Evolutionary conservation across 2,113 vertebrate species (phyloP), one percentile per base, ranked within the genome.

Genomic region (Perognathus longimembris): DNA sequence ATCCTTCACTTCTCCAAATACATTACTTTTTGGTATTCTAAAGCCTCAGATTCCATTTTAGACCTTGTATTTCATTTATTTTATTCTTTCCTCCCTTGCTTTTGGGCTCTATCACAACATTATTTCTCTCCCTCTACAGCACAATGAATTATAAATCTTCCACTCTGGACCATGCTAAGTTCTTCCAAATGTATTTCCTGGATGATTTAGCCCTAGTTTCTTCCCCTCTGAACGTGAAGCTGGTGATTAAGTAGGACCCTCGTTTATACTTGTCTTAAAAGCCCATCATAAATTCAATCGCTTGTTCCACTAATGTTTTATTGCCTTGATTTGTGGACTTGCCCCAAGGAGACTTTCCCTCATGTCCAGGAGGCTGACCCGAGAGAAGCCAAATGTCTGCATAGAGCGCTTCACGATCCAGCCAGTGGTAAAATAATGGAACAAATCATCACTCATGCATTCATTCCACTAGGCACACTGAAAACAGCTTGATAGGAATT

Each of bases 101-200:
- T 54, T 96, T 92, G 92, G 95, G 83, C 83, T 89, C 96, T 95
- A 89, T 93, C 92, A 96, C 93, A 97, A 96, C 96, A 95, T 97
- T 97, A 95, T 97, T 97, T 90, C 95, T 95, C 91, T 97, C 96
- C 95, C 93, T 97, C 93, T 95, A 89, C 67, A n/a, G 95, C 90
- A 94, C 94, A 96, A 97, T 92, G 92, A 0, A 0, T 97, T 94
- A 93, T 97, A 97, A 98, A 97, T 97, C 97, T 97, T 96, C 67
- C 34, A 70, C 91, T 97, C 93, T 85, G 87, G 89, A 97, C 96
- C 95, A 45, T 32, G 92, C 96, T 97, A 96, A 97, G 94, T 85
- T 96, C 94, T 96, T 97, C 96, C 95, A 97, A 98, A 97, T 97
- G 96, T 92, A 94, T 96, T 97, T 97, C 94, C 97, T 97, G 95